Base-by-base conservation (phyloP, 1,140 invertebrate species). In the Ganaspis sp. region DNA sequence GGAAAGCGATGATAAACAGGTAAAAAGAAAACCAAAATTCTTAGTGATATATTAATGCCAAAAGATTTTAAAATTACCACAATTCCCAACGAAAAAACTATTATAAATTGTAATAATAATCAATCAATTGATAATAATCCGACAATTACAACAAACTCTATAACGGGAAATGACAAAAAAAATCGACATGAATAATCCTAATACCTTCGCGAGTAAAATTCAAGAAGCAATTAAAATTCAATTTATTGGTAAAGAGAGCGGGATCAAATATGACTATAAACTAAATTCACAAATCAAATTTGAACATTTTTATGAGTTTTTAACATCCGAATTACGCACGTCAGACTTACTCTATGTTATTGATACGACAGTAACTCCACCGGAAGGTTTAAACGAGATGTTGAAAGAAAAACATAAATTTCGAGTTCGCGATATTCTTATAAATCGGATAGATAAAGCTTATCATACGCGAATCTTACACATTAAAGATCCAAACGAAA, bases 361-460 rank as follows among this genome's bases (percentile, higher is more conserved):
- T 1, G 70, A 79, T 19, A 29, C 54, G 21, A 42, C 73, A n/a
- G 53, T 54, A n/a, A 64, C 19, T 38, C 49, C 71, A 21, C 58
- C 70, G 19, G 21, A 45, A 72, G 58, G 53, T 4, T 9, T 76
- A 29, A 54, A 75, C 40, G 54, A 79, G 3, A 29, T 29, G 12
- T 23, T 70, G 5, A 79, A 69, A 73, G 70, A 79, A 45, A 73
- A 70, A 64, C 70, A 81, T 21, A 58, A 40, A 69, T 77, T 72
- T 54, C 75, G 58, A 75, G 75, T 74, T 34, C 15, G 77, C 29
- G 75, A 81, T 34, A 79, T 81, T 37, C 26, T 81, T 0, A 81
- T 77, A 23, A 78, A 74, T 64, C 15, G 45, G 37, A 58, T 78
- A 38, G 72, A 74, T 42, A 34, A 9, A 53, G 53, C 9, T 6